phyloP scores from a whole-genome alignment of 2,888 invertebrate genomes.

The Lamproptera curius region DNA sequence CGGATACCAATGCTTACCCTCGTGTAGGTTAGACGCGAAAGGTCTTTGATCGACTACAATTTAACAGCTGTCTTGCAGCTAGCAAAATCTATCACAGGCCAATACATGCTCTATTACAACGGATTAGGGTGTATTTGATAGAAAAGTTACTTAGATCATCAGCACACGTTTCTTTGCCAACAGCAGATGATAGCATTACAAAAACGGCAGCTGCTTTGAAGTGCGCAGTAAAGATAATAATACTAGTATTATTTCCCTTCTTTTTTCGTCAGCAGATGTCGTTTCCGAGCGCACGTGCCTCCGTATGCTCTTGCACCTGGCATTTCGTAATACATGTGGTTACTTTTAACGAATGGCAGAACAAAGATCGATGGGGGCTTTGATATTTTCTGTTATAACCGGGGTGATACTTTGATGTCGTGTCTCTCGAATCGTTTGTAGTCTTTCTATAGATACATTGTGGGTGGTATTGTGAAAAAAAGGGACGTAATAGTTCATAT shows the following conservation, averaged over 20 bases:
- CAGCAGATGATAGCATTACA: conserved; percentile 30
- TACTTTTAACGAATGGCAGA: conserved; percentile 39
- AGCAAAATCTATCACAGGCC: neutral
- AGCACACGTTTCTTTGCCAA: conserved; percentile 20
- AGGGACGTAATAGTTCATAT: too few species aligned
- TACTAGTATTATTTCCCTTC: conserved; percentile 38
- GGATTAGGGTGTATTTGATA: conserved; percentile 1
- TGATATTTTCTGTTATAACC: conserved; percentile 21
- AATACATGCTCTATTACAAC: conserved; percentile 1
- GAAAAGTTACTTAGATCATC: conserved; percentile 10
- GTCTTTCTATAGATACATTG: too few species aligned
- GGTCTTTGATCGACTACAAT: conserved; percentile 10
- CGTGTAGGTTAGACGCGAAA: conserved; percentile 1
- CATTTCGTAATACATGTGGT: conserved; percentile 47
- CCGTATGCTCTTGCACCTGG: conserved; percentile 60
- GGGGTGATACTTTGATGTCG: conserved; percentile 4
- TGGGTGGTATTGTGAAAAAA: too few species aligned
- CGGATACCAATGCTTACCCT: conserved; percentile 8
- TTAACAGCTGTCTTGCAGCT: conserved; percentile 10
- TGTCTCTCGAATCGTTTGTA: too few species aligned
- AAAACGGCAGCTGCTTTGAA: conserved; percentile 55
- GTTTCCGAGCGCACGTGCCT: conserved; percentile 53
- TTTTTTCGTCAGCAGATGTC: conserved; percentile 63
- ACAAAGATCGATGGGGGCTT: conserved; percentile 20
- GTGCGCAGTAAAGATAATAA: conserved; percentile 54